These are phyloP conservation scores for Phalera bucephala DNA, from an alignment of 2,888 invertebrate species.

Conservation along the genomic window DNA sequence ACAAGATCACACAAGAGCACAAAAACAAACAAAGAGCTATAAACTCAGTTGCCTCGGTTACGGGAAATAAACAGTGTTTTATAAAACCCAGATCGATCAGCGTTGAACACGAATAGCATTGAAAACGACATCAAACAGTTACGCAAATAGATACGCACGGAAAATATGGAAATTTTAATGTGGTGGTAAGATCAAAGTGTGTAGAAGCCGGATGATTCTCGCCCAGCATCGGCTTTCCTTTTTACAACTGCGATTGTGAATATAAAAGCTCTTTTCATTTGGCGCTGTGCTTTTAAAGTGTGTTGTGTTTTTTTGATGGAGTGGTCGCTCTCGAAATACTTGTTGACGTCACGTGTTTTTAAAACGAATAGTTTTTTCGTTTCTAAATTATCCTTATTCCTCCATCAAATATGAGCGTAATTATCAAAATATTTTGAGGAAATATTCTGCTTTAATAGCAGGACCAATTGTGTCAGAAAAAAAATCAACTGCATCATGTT, in stretches of 20 bases:
- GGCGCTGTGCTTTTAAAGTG: slow-evolving; percentile 36
- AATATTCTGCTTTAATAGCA: no score
- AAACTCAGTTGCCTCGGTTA: slow-evolving; percentile 26
- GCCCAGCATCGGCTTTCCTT: slow-evolving; percentile 40
- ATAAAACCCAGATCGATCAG: slow-evolving; percentile 43
- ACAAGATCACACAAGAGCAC: slow-evolving; percentile 4
- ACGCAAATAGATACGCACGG: slow-evolving; percentile 60
- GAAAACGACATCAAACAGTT: slow-evolving; percentile 70
- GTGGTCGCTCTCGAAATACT: no score
- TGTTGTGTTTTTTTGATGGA: slow-evolving; percentile 28
- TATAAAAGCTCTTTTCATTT: slow-evolving; percentile 39
- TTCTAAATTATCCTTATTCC: no score
- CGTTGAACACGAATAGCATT: slow-evolving; percentile 47
- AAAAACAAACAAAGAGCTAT: slow-evolving; percentile 21
- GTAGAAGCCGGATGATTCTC: slow-evolving; percentile 48
- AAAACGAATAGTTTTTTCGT: no score
- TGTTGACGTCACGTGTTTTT: background rate
- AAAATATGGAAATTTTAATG: slow-evolving; percentile 80
- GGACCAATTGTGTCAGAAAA: no score
- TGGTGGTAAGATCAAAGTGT: slow-evolving; percentile 70
- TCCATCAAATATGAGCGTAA: no score
- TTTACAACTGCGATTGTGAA: slow-evolving; percentile 13
- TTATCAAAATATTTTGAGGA: no score
- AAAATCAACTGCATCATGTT: no score
- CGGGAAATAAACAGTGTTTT: slow-evolving; percentile 30